A percentile compares a stretch with the other conserved stretches of the same genome.
Evolutionary conservation across 2,113 vertebrate species (phyloP).

Genomic region (Myotis lucifugus): DNA sequence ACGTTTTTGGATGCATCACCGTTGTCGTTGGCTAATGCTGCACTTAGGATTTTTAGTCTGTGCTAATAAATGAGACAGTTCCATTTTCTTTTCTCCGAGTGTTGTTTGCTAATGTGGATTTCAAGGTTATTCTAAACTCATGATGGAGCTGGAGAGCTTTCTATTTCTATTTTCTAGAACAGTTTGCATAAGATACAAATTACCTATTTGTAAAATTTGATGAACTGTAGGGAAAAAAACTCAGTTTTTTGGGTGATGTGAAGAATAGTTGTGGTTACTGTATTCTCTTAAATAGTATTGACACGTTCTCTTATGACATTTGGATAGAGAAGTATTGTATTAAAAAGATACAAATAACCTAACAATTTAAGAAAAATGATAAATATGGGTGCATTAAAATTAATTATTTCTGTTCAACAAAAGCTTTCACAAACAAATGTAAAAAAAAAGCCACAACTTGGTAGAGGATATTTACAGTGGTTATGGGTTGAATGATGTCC

Average conservation of each 20-base stretch:
- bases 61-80: neutral
- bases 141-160: neutral
- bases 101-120: neutral
- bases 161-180: neutral
- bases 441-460: neutral
- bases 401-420: neutral
- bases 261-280: neutral
- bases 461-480: neutral
- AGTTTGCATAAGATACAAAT: neutral
- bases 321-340: neutral
- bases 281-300: neutral
- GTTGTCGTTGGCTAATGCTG: neutral
- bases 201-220: neutral
- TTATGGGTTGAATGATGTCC: too few relatives aligned
- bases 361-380: neutral
- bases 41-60: neutral
- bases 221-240: neutral
- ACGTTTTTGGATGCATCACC: neutral
- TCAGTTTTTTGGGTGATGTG: neutral
- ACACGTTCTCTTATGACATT: neutral
- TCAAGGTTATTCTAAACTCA: neutral
- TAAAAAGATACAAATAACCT: neutral
- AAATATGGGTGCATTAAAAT: neutral
- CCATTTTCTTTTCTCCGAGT: neutral
- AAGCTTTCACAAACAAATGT: neutral